Evolutionary conservation across 2,113 vertebrate species (phyloP).

Genomic region (Podiceps cristatus): DNA sequence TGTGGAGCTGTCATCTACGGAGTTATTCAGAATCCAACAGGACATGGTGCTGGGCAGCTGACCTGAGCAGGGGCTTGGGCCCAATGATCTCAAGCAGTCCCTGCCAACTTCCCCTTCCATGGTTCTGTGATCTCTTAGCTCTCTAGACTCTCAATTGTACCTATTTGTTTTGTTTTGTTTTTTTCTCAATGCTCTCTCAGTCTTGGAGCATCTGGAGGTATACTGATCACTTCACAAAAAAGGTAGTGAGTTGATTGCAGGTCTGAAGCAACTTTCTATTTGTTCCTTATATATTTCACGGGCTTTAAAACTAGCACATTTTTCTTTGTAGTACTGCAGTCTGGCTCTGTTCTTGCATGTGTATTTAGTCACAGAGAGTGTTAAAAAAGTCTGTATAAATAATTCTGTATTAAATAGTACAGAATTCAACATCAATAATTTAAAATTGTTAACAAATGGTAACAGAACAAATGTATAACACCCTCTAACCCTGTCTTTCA

Average conservation of each 20-base stretch:
- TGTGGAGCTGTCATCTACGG: neutral
- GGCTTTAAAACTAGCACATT: neutral
- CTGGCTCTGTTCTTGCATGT: neutral
- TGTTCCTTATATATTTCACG: neutral
- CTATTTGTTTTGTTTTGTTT: neutral
- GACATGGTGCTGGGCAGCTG: neutral
- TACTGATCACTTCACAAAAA: neutral
- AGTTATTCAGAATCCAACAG: neutral
- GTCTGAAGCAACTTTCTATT: neutral
- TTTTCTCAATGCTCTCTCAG: neutral
- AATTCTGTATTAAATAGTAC: neutral
- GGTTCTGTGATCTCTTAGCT: neutral
- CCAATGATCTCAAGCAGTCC: neutral
- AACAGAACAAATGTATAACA: neutral
- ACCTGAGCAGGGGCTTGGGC: neutral
- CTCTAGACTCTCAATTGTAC: neutral
- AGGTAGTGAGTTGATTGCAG: neutral
- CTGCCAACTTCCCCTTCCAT: neutral
- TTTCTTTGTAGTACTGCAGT: neutral
- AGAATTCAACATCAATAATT: neutral
- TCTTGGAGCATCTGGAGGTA: neutral
- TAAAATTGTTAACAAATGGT: neutral
- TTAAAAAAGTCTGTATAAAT: neutral
- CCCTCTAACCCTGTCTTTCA: conserved; percentile 67
- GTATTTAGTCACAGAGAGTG: neutral